Evolutionary conservation across 2,888 invertebrate genomes (phyloP).

Genomic region (Drosophila suboccidentalis): DNA sequence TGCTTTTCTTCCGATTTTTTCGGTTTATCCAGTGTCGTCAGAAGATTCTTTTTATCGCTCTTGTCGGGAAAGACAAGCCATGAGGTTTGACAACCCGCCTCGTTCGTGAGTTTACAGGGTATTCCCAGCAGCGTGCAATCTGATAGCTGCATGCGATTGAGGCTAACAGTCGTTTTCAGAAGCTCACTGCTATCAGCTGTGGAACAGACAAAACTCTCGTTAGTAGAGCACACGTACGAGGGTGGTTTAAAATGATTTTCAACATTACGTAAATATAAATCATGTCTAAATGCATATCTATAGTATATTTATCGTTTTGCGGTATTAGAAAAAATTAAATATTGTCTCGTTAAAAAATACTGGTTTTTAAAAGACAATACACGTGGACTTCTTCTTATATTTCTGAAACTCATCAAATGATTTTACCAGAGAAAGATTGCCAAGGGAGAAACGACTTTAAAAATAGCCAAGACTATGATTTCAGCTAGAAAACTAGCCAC

Average conservation of each 20-base stretch:
- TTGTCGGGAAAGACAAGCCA: neutral
- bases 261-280: too few species aligned
- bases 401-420: too few species aligned
- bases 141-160: slow-evolving; percentile 42
- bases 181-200: slow-evolving; percentile 24
- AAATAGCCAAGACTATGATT: neutral
- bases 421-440: neutral
- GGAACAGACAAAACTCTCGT: neutral
- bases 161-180: slow-evolving; percentile 34
- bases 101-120: slow-evolving; percentile 34
- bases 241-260: neutral
- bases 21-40: neutral
- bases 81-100: slow-evolving; percentile 54
- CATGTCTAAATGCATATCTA: too few species aligned
- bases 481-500: neutral
- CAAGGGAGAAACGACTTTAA: neutral
- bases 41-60: neutral
- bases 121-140: slow-evolving; percentile 41
- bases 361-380: too few species aligned
- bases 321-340: too few species aligned
- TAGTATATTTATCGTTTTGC: too few species aligned
- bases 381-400: too few species aligned
- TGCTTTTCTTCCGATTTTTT: neutral
- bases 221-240: neutral
- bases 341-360: too few species aligned